phyloP scores from a whole-genome alignment of 1,140 invertebrate genomes.

The Chelonus insularis region DNA sequence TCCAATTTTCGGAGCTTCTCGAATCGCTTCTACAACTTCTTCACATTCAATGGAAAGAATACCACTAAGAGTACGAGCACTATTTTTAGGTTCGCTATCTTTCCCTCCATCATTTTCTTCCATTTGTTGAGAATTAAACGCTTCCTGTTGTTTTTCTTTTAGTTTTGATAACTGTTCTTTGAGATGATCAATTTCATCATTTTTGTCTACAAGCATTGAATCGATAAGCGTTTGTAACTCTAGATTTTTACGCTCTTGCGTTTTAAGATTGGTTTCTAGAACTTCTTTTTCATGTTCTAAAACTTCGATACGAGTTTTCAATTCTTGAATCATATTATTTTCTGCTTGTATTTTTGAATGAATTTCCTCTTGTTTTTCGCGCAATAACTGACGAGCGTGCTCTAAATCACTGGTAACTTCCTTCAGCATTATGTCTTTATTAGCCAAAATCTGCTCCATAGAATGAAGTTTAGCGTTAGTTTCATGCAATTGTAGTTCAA shows the following conservation, averaged over 20 bases:
- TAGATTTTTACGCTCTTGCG: slow-evolving; percentile 45
- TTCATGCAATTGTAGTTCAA: slow-evolving; percentile 71
- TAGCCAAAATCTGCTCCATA: slow-evolving; percentile 44
- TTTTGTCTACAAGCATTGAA: slow-evolving; percentile 68
- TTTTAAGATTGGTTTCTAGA: slow-evolving; percentile 50
- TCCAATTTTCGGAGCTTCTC: slow-evolving; percentile 35
- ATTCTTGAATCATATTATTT: slow-evolving; percentile 60
- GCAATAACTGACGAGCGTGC: slow-evolving; percentile 52
- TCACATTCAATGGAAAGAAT: slow-evolving; percentile 73
- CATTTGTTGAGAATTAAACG: slow-evolving; percentile 59
- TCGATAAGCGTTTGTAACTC: slow-evolving; percentile 65
- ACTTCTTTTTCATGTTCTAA: slow-evolving; percentile 62
- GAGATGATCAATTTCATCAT: slow-evolving; percentile 68
- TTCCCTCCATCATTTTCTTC: slow-evolving; percentile 60
- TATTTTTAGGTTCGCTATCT: slow-evolving; percentile 58
- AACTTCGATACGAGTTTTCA: slow-evolving; percentile 62
- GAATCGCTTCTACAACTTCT: slow-evolving; percentile 55
- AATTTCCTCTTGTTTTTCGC: slow-evolving; percentile 63
- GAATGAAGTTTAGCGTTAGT: slow-evolving; percentile 46
- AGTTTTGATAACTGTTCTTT: slow-evolving; percentile 61
- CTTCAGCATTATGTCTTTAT: slow-evolving; percentile 51
- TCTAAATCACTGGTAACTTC: slow-evolving; percentile 57
- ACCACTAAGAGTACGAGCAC: slow-evolving; percentile 69
- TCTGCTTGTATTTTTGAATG: slow-evolving; percentile 54
- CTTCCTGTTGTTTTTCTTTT: slow-evolving; percentile 58